Evolutionary conservation across 2,797 vertebrate species (phyloP), one percentile per base, ranked within the genome.

Genomic region (Enteromius thamalakanensis): DNA sequence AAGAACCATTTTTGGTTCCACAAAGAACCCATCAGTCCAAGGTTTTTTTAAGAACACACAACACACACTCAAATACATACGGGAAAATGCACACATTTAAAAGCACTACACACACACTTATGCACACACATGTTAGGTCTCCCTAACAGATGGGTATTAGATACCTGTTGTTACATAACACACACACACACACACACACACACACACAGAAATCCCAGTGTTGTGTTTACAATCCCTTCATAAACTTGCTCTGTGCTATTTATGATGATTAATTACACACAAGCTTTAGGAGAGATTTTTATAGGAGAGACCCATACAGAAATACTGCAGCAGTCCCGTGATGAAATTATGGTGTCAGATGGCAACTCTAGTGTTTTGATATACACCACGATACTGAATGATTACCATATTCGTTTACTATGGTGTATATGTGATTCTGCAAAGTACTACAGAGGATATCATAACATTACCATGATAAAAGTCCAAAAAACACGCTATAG

Each of bases 101-200:
- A 72, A 32, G 70, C 70, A 72, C 19, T 32, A 32, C 10, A 37
- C 2, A 45, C 19, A 40, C 34, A 76, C 74, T 21, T 32, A 11
- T 6, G 5, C 4, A 40, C 53, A 74, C 26, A 40, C 34, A 17
- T 1, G 58, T 21, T 11, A 80, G 51, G 10, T 15, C 51, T 42
- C 23, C 5, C 19, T 71, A 69, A 71, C 68, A 80, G 67, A 80
- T 80, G 65, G 78, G 14, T 70, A 58, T 80, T 80, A 60, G 42
- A 71, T 71, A 80, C 68, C 68, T 80, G 79, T 26, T 80, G 53
- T 80, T 71, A 47, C 2, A 80, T 71, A 60, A 70, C 67, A 29
- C 37, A 58, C 17, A 58, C 65, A 80, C 9, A 79, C 47, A 37
- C 60, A n/a, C 29, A 34, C 26, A 58, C 17, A 58, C 65, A 80